These are phyloP conservation scores for Pachydiplax longipennis DNA, from an alignment of 2,888 invertebrate species.

Conservation along the genomic window DNA sequence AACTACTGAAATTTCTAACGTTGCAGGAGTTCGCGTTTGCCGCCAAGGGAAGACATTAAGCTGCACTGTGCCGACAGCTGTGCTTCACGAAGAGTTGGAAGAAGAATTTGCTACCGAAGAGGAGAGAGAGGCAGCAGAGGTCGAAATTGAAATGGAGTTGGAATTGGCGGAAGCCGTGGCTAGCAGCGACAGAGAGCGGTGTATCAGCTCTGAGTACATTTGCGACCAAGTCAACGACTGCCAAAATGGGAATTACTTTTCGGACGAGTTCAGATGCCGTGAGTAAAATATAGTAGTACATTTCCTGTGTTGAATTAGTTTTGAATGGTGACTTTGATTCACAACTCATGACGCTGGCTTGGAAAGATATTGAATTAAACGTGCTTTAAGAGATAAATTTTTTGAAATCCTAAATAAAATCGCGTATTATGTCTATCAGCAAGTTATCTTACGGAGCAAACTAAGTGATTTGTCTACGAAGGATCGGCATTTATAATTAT, in stretches of 20 bases:
- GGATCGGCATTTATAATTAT: no score
- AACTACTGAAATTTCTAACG: not conserved
- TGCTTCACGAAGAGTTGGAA: not conserved
- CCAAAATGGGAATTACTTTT: constrained; percentile 56
- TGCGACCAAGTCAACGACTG: constrained; percentile 61
- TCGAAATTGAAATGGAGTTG: not conserved
- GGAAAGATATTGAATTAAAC: no score
- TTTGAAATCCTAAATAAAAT: no score
- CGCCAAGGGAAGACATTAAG: constrained; percentile 52
- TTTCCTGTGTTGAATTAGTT: not conserved
- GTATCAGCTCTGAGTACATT: constrained; percentile 57
- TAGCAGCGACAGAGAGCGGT: constrained; percentile 54
- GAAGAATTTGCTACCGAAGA: not conserved
- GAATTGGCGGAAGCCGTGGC: not conserved
- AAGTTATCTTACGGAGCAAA: no score
- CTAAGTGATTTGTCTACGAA: no score
- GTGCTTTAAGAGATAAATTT: no score
- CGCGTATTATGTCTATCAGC: no score
- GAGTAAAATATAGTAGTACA: constrained; percentile 47
- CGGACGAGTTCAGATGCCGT: constrained; percentile 60
- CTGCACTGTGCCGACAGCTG: constrained; percentile 48
- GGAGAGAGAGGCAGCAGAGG: not conserved
- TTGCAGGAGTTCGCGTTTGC: constrained; percentile 53
- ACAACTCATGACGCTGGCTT: no score
- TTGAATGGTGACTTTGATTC: not conserved